These are phyloP conservation scores for Erannis defoliaria DNA, from an alignment of 2,888 invertebrate genomes.

Conservation along the genomic window DNA sequence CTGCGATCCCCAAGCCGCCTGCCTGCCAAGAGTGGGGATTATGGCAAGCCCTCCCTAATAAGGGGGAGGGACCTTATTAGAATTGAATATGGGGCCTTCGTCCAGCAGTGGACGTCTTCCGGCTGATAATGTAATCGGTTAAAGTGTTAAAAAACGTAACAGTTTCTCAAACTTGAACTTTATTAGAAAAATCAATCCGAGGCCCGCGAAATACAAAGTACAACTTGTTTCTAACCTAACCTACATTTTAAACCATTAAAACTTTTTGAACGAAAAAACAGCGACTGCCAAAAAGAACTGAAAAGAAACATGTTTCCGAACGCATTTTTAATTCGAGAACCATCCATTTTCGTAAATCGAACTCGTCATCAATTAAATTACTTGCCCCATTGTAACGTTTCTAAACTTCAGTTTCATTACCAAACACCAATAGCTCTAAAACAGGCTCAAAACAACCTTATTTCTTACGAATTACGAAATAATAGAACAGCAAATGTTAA, in stretches of 20 bases:
- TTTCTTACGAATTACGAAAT: conserved; percentile 15
- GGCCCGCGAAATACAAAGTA: conserved; percentile 10
- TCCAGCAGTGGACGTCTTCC: no score
- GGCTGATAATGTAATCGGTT: no score
- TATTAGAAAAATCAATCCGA: background rate
- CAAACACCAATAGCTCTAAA: background rate
- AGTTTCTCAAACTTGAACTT: no score
- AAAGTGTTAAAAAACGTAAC: no score
- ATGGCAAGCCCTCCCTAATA: no score
- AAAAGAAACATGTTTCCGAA: conserved; percentile 42
- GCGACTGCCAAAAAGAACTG: conserved; percentile 13
- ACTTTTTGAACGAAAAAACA: conserved; percentile 32
- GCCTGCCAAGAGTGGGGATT: no score
- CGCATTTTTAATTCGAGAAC: conserved; percentile 60
- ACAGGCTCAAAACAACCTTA: conserved; percentile 37
- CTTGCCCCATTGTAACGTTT: conserved; percentile 73
- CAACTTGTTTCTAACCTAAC: conserved; percentile 8
- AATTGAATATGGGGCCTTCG: no score
- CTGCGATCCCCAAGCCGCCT: no score
- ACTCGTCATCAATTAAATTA: conserved; percentile 85
- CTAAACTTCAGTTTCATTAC: conserved; percentile 43
- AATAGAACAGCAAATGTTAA: background rate
- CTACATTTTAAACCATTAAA: conserved; percentile 38
- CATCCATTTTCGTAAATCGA: conserved; percentile 81
- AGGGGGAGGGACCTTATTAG: no score